These are phyloP conservation scores for Pygmarrhopalites habei DNA, from an alignment of 1,140 invertebrate genomes.

Conservation along the genomic window DNA sequence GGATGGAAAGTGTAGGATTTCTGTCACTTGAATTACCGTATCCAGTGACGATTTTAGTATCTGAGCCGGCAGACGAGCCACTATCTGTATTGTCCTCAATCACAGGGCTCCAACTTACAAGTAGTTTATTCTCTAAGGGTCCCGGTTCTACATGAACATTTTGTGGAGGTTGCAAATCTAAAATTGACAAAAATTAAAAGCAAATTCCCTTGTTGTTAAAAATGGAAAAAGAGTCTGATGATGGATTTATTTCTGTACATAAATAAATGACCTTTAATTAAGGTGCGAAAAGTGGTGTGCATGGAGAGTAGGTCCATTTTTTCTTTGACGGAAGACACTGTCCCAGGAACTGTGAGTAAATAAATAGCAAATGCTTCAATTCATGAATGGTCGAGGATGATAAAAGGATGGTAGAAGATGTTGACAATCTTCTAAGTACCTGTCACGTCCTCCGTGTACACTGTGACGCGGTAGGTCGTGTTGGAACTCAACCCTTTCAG, in stretches of 20 bases:
- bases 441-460: too few species aligned
- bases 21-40: too few species aligned
- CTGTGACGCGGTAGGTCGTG: too few species aligned
- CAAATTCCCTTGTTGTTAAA: too few species aligned
- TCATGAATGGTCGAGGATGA: too few species aligned
- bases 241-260: not conserved
- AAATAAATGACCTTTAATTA: not conserved
- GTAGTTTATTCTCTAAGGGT: not conserved
- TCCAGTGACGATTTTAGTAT: not conserved
- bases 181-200: not conserved
- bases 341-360: not conserved
- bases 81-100: not conserved
- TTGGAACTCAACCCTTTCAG: too few species aligned
- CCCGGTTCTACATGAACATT: not conserved
- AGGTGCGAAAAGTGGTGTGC: not conserved
- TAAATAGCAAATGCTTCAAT: not conserved
- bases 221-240: not conserved
- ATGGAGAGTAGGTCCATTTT: not conserved
- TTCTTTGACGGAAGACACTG: not conserved
- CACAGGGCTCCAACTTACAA: not conserved
- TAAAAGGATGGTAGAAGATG: too few species aligned
- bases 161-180: not conserved
- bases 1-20: too few species aligned
- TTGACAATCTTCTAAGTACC: too few species aligned
- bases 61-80: not conserved